These are phyloP conservation scores for Lampris megalopsis DNA, from an alignment of 2,113 vertebrate genomes.

Conservation along the genomic window DNA sequence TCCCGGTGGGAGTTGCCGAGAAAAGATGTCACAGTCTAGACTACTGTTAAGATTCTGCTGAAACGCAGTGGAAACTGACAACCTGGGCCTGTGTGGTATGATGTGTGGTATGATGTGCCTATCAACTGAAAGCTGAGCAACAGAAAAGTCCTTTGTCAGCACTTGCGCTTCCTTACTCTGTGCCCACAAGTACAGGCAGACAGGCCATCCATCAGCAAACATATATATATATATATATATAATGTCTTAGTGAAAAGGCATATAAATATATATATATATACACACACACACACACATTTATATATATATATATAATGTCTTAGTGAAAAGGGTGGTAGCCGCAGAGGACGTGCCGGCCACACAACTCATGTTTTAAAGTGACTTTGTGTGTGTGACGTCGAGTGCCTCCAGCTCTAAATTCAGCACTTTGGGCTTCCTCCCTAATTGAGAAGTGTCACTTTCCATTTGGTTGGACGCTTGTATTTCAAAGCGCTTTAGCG, in stretches of 20 bases:
- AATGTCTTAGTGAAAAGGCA: too few relatives aligned
- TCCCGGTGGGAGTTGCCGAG: constrained; percentile 6
- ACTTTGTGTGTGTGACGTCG: constrained; percentile 17
- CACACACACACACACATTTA: too few relatives aligned
- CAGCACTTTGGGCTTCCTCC: constrained; percentile 16
- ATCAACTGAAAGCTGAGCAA: constrained; percentile 46
- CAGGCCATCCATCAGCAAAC: constrained; percentile 70
- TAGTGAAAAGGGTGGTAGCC: constrained; percentile 48
- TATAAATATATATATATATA: too few relatives aligned
- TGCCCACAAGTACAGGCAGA: constrained; percentile 47
- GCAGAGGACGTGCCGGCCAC: constrained; percentile 49
- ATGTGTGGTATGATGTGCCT: constrained; percentile 44
- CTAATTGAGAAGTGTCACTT: constrained; percentile 12
- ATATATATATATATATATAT: constrained; percentile 38
- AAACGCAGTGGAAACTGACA: constrained; percentile 36
- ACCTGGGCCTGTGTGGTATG: constrained; percentile 27
- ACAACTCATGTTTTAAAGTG: constrained; percentile 30
- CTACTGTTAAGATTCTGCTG: constrained; percentile 6
- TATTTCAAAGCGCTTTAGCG: constrained; percentile 5
- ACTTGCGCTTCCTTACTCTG: constrained; percentile 64
- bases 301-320: constrained; percentile 37
- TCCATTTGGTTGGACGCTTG: constrained; percentile 26
- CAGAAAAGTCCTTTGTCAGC: constrained; percentile 71
- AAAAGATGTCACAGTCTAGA: constrained; percentile 8
- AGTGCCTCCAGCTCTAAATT: constrained; percentile 43